Evolutionary conservation across 2,888 invertebrate species (phyloP).

Genomic region (Euplagia quadripunctaria): DNA sequence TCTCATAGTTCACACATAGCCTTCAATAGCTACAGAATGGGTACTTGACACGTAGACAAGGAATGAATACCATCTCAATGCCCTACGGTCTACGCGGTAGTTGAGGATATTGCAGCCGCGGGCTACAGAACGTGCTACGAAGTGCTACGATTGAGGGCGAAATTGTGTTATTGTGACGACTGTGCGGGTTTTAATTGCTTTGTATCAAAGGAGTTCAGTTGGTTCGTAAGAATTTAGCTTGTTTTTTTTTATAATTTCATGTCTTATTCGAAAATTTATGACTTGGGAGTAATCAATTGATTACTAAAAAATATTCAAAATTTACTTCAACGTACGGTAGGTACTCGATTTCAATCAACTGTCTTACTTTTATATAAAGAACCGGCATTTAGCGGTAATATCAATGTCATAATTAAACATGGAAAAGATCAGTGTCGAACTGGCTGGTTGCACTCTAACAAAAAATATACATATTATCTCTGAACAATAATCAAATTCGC

Average conservation of each 20-base stretch:
- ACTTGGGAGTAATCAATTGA: background rate
- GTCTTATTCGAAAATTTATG: background rate
- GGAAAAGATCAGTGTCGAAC: no score
- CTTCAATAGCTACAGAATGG: constrained; percentile 19
- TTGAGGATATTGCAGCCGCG: constrained; percentile 56
- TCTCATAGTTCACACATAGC: background rate
- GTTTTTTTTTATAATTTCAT: background rate
- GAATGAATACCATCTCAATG: constrained; percentile 32
- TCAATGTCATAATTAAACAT: no score
- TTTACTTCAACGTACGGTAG: background rate
- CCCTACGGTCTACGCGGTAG: constrained; percentile 36
- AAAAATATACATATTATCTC: no score
- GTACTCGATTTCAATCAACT: no score
- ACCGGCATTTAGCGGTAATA: no score
- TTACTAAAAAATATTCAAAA: background rate
- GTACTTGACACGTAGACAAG: constrained; percentile 30
- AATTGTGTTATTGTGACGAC: constrained; percentile 44
- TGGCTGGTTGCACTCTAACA: no score
- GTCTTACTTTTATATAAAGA: no score
- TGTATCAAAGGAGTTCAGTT: constrained; percentile 9
- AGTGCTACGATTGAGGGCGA: constrained; percentile 31
- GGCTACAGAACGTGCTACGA: constrained; percentile 58
- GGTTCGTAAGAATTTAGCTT: constrained; percentile 4
- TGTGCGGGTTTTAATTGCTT: constrained; percentile 22
- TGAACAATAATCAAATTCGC: no score